Percentiles rank a stretch among this genome's conserved stretches.
Evolutionary conservation across 2,797 vertebrate species (phyloP).

Genomic region (Rhinatrema bivittatum): DNA sequence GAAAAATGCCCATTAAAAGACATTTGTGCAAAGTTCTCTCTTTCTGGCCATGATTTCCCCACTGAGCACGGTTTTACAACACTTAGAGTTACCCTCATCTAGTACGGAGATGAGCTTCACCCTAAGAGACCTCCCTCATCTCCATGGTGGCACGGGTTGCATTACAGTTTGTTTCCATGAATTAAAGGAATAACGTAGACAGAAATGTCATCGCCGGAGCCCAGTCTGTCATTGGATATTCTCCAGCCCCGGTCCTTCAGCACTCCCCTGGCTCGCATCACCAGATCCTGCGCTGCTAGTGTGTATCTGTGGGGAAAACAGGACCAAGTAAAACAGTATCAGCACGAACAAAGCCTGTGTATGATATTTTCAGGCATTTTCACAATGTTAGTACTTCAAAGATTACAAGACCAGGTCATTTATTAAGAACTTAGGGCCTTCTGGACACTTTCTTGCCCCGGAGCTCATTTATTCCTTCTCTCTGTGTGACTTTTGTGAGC

Average conservation of each 20-base stretch:
- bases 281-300: conserved; percentile 89
- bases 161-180: conserved; percentile 74
- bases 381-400: not conserved
- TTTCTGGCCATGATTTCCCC: conserved; percentile 26
- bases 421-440: not conserved
- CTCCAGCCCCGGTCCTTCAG: conserved; percentile 94
- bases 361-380: not conserved
- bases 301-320: conserved; percentile 73
- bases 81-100: conserved; percentile 19
- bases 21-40: conserved; percentile 33
- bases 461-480: too few species aligned
- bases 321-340: not conserved
- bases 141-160: conserved; percentile 31
- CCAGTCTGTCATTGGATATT: conserved; percentile 85
- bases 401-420: conserved; percentile 1
- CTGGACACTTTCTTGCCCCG: too few species aligned
- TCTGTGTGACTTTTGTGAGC: too few species aligned
- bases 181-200: conserved; percentile 92
- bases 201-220: conserved; percentile 95
- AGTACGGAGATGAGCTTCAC: too few species aligned
- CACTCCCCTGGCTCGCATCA: conserved; percentile 88
- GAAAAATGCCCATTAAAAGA: conserved; percentile 37
- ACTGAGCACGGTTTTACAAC: conserved; percentile 26
- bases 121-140: conserved; percentile 4
- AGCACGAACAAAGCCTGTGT: not conserved